Evolutionary conservation across 2,888 invertebrate species (phyloP).

Genomic region (Papilio protenor): DNA sequence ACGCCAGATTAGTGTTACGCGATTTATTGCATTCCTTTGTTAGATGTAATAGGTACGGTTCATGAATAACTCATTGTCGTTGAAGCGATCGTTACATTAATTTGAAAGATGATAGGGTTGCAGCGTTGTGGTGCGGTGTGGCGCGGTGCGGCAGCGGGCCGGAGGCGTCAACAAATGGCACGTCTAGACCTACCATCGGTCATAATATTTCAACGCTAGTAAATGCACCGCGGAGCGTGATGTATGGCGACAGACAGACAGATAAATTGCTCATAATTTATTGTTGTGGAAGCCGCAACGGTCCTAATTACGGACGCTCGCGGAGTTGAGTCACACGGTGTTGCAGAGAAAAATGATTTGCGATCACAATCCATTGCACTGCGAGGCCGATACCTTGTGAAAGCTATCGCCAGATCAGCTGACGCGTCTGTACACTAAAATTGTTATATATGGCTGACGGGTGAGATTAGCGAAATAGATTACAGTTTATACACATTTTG

Average conservation of each 20-base stretch:
- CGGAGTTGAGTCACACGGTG: slow-evolving; percentile 57
- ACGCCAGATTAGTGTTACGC: slow-evolving; percentile 32
- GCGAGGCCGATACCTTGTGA: slow-evolving; percentile 19
- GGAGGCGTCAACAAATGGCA: slow-evolving; percentile 62
- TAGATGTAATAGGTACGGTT: slow-evolving; percentile 28
- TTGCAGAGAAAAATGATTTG: slow-evolving; percentile 53
- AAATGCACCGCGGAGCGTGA: slow-evolving; percentile 71
- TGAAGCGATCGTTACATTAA: slow-evolving; percentile 44
- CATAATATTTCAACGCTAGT: slow-evolving; percentile 78
- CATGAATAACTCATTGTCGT: slow-evolving; percentile 45
- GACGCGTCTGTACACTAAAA: slow-evolving; percentile 14
- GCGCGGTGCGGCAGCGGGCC: slow-evolving; percentile 24
- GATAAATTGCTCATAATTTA: slow-evolving; percentile 83
- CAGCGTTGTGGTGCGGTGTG: slow-evolving; percentile 21
- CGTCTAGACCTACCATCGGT: slow-evolving; percentile 63
- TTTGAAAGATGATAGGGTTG: slow-evolving; percentile 47
- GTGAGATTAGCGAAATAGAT: background rate
- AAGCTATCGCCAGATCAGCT: slow-evolving; percentile 30
- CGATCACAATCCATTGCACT: slow-evolving; percentile 48
- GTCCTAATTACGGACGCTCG: slow-evolving; percentile 73
- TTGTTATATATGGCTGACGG: background rate
- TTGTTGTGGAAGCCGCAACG: slow-evolving; percentile 72
- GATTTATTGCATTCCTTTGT: slow-evolving; percentile 41
- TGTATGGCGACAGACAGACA: slow-evolving; percentile 81
- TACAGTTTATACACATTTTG: slow-evolving; percentile 3